Conservation (phyloP, 2,888 invertebrate species). For the Nineta flava region DNA sequence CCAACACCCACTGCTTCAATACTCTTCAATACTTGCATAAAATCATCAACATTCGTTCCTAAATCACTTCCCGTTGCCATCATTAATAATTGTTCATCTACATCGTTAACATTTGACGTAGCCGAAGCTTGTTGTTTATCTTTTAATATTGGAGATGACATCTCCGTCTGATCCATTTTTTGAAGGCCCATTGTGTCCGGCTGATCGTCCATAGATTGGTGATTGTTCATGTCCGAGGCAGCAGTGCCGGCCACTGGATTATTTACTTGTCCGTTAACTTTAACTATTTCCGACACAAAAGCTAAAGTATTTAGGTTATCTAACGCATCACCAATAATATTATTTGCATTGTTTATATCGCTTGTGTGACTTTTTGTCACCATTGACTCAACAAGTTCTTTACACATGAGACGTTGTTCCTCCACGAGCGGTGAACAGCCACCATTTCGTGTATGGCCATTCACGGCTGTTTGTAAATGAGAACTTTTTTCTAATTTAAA, state of each 20-base stretch:
- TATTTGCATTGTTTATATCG: slow-evolving; percentile 9
- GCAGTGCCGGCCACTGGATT: slow-evolving; percentile 15
- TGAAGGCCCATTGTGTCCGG: slow-evolving; percentile 28
- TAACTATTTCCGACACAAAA: slow-evolving; percentile 19
- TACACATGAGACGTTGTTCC: slow-evolving; percentile 11
- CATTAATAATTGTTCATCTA: background rate
- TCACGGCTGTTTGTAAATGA: slow-evolving; percentile 16
- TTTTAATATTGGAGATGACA: slow-evolving; percentile 37
- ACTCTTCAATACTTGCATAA: slow-evolving; percentile 2
- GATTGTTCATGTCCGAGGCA: slow-evolving; percentile 33
- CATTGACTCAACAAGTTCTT: slow-evolving; percentile 7
- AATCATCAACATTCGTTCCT: slow-evolving; percentile 11
- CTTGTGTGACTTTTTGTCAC: slow-evolving; percentile 11
- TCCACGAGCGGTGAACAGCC: slow-evolving; percentile 9
- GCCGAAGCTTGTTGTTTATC: slow-evolving; percentile 33
- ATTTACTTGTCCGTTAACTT: slow-evolving; percentile 15
- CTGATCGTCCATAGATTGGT: slow-evolving; percentile 41
- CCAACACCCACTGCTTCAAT: background rate
- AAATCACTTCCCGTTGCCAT: slow-evolving; percentile 20
- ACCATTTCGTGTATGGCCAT: slow-evolving; percentile 10
- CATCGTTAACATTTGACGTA: slow-evolving; percentile 20
- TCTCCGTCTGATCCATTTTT: slow-evolving; percentile 36
- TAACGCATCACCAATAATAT: slow-evolving; percentile 10
- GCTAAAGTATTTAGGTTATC: slow-evolving; percentile 20
- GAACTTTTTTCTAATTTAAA: slow-evolving; percentile 24